Base-by-base conservation (phyloP, 2,888 invertebrate species). In the Xestia ashworthii region DNA sequence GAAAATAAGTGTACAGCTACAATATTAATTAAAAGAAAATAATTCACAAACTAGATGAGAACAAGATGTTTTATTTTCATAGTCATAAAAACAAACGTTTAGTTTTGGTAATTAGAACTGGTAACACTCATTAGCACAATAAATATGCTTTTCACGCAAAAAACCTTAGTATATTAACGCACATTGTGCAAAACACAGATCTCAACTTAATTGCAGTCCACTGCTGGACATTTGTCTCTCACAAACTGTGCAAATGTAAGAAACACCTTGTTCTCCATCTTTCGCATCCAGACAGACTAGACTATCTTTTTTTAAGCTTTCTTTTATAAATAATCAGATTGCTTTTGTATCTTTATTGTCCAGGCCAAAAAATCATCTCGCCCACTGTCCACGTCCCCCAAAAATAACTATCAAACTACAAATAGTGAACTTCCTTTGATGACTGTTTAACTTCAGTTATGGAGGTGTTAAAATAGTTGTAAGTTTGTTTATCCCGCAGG, bases 361-460 rank as follows among this genome's bases (percentile, higher is more conserved):
- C 70, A 72, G 14, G 14, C 14, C 32, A 1, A 11, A 60, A 50
- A 53, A 1, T 22, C 6, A 48, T 32, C 16, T 3, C 6, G 44
- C 64, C 5, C 86, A 83, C 86, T 65, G 83, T 83, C 70, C 67
- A 79, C 62, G 25, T 2, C 22, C 41, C 66, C 90, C 86, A 87
- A 90, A 92, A 92, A 92, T 92, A 92, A 76, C 66, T 67, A 65
- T 83, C 77, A 84, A 53, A 88, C 85, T 86, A 88, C 88, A 88
- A 91, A 93, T 93, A 89, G 65, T 74, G 74, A 75, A 87, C 86
- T 84, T 79, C 80, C 87, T 89, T 87, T 87, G 88, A 87, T 81
- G 88, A 75, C 80, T 86, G 76, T 69, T 76, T 72, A 79, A 70
- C 78, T 66, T 83, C 84, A 76, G 83, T 84, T 86, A 84, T 78